Evolutionary conservation across 2,797 vertebrate genomes (phyloP), one percentile per base, ranked within the genome.

Genomic region (Enteromius paludinosus): DNA sequence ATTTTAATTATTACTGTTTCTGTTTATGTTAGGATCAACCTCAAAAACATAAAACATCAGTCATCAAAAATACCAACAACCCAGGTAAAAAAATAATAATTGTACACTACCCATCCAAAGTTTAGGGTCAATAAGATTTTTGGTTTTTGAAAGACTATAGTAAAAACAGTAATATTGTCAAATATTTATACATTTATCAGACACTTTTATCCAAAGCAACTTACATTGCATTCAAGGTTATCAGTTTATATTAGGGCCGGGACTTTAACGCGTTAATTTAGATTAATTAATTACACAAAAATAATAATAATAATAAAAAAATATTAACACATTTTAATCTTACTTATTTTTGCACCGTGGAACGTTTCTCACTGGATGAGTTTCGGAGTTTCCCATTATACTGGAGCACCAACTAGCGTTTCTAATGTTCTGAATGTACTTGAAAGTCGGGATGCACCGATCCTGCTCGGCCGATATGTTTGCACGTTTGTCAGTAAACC

Each of bases 51-150:
- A 99, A 97, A 95, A 99, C 98, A 0, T 69, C 93, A 3, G 97
- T 99, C 83, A 92, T 98, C 86, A 98, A 96, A 92, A 98, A 98
- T 90, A 98, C 94, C 10, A 99, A 97, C 91, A 97, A 92, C 78
- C 98, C 98, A 93, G 98, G 97, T 97, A 86, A 91, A 81, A 56
- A 33, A 15, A 43, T 11, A 43, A 11, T 38, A 28, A 33, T 30
- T 72, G 20, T 14, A 17, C 1, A 38, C 1, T 56, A 73, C 47
- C 5, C 0, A n/a, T 54, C 1, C n/a, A 73, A 73, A 15, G 30
- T 54, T 35, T 38, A 3, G 28, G 30, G 30, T 15, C 8, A 18
- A 17, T 33, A 33, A 20, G 3, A 71, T 45, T 43, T 43, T 25
- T 10, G 30, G 30, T 38, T 38, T 38, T 35, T 3, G 20, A n/a